phyloP scores from a whole-genome alignment of 2,888 invertebrate genomes.

The Tuta absoluta region DNA sequence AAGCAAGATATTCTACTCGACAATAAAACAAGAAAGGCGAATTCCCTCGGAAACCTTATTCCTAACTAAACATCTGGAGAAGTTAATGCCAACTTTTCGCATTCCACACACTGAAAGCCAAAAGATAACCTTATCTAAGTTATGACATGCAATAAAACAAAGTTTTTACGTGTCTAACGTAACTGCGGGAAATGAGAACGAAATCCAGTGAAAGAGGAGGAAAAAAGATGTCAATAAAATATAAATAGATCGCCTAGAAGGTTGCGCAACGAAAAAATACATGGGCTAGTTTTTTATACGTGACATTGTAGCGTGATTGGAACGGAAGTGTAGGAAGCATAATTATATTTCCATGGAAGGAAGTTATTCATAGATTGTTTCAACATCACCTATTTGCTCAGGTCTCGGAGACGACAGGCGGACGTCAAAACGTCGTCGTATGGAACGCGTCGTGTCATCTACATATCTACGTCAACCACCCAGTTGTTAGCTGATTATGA shows the following conservation, averaged over 20 bases:
- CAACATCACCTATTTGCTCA: conserved; percentile 14
- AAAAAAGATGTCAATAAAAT: conserved; percentile 10
- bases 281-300: neutral
- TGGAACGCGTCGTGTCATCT: neutral
- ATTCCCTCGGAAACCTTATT: neutral
- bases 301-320: neutral
- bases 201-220: neutral
- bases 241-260: conserved; percentile 13
- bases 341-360: neutral
- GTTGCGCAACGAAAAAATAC: conserved; percentile 20
- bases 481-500: neutral
- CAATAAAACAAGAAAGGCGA: neutral
- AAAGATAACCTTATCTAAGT: conserved; percentile 24
- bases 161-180: conserved; percentile 21
- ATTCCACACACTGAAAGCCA: conserved; percentile 18
- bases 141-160: conserved; percentile 24
- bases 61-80: conserved; percentile 13
- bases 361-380: conserved; percentile 6
- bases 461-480: neutral
- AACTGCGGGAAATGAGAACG: neutral
- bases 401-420: neutral
- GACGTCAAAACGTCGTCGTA: conserved; percentile 5
- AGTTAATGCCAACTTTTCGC: conserved; percentile 11
- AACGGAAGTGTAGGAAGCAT: neutral
- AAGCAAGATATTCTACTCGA: neutral